Conservation (phyloP, 2,113 vertebrate species). For the Equus przewalskii region DNA sequence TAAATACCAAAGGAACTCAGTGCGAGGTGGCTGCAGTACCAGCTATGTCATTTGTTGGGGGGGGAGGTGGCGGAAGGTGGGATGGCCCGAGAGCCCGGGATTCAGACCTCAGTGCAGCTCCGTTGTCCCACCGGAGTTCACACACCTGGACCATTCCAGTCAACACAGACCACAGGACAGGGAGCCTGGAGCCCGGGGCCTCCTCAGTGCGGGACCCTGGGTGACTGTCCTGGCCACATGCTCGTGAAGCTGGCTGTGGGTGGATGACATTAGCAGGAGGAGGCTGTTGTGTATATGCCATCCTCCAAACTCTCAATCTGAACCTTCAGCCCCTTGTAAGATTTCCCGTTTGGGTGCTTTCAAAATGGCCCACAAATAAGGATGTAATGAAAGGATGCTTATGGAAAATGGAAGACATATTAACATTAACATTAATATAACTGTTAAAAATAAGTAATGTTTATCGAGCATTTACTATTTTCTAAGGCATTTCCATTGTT, state of each 20-base stretch:
- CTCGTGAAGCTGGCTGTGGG: background rate
- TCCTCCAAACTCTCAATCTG: background rate
- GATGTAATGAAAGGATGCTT: background rate
- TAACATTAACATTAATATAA: background rate
- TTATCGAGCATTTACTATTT: background rate
- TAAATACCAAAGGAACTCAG: accelerated
- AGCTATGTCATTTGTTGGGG: background rate
- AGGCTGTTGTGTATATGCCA: no score
- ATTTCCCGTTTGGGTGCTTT: background rate
- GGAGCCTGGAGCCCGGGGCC: accelerated
- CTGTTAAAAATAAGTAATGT: background rate
- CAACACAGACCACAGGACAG: accelerated
- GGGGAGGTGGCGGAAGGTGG: background rate
- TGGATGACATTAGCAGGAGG: accelerated
- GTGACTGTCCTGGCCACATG: background rate
- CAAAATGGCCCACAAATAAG: background rate
- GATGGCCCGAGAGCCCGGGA: accelerated
- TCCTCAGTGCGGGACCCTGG: accelerated
- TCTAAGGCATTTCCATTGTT: background rate
- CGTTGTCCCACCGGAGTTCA: background rate
- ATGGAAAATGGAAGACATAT: background rate
- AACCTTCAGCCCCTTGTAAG: background rate
- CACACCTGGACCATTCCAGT: accelerated
- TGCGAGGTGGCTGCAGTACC: accelerated
- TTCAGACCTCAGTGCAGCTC: background rate